Conservation (phyloP, 2,888 invertebrate species). For the Pseudoips prasinana region DNA sequence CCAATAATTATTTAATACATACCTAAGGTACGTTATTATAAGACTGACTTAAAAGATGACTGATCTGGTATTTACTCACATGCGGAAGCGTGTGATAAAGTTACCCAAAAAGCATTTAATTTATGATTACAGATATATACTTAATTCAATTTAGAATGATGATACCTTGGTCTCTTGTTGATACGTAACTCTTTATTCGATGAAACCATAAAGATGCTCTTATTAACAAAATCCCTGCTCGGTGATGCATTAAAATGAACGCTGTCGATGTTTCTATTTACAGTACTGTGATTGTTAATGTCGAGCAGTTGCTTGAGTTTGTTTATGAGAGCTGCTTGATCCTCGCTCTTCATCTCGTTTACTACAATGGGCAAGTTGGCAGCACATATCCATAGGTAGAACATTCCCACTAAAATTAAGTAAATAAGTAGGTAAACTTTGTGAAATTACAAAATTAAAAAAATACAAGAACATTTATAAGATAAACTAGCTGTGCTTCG, state of each 20-base stretch:
- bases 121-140: conserved; percentile 14
- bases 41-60: no score
- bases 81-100: no score
- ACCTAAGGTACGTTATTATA: no score
- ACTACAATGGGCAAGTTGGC: conserved; percentile 66
- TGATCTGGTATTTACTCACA: no score
- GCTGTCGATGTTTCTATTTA: conserved; percentile 23
- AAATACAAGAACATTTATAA: no score
- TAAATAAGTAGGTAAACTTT: no score
- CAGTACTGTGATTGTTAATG: conserved; percentile 30
- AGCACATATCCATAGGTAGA: conserved; percentile 71
- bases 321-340: conserved; percentile 57
- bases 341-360: conserved; percentile 65
- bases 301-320: conserved; percentile 55
- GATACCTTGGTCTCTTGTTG: neutral
- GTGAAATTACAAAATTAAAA: no score
- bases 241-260: conserved; percentile 27
- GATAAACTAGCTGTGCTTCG: no score
- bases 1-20: no score
- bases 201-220: conserved; percentile 25
- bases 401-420: conserved; percentile 65
- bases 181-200: neutral
- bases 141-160: conserved; percentile 11
- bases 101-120: no score
- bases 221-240: conserved; percentile 11